Conservation (phyloP, 2,113 vertebrate genomes). For the Verasper variegatus region DNA sequence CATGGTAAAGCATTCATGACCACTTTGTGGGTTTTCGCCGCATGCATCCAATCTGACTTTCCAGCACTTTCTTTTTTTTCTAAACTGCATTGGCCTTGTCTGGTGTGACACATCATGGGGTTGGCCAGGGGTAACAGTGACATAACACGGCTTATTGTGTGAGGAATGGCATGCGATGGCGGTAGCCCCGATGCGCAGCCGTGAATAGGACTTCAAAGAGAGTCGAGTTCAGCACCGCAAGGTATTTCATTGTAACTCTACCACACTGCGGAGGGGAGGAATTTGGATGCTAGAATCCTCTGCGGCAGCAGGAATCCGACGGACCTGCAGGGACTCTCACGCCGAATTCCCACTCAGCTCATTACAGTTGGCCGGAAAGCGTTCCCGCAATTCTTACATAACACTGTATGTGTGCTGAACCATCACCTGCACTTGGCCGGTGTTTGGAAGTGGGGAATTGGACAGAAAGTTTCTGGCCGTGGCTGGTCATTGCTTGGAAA, state of each 20-base stretch:
- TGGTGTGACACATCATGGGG: slow-evolving; percentile 41
- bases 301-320: slow-evolving; percentile 42
- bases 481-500: slow-evolving; percentile 13
- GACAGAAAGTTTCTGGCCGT: slow-evolving; percentile 28
- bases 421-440: slow-evolving; percentile 59
- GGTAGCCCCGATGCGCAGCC: slow-evolving; percentile 16
- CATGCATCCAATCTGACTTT: slow-evolving; percentile 5
- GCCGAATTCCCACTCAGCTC: slow-evolving; percentile 52
- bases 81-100: slow-evolving; percentile 5
- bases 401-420: slow-evolving; percentile 44
- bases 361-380: slow-evolving; percentile 34
- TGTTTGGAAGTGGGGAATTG: slow-evolving; percentile 38
- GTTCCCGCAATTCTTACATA: slow-evolving; percentile 60
- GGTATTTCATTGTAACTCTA: slow-evolving; percentile 61
- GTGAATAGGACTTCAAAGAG: slow-evolving; percentile 61
- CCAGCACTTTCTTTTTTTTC: background rate
- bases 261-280: slow-evolving; percentile 18
- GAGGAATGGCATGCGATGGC: slow-evolving; percentile 55
- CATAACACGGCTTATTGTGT: slow-evolving; percentile 60
- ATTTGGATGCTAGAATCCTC: slow-evolving; percentile 54
- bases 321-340: slow-evolving; percentile 29
- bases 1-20: slow-evolving; percentile 32
- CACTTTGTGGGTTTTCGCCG: slow-evolving; percentile 12
- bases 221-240: slow-evolving; percentile 28
- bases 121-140: slow-evolving; percentile 51